A percentile compares a stretch with the other conserved stretches of the same genome.
These are phyloP conservation scores for Onthophagus sagittarius DNA, from an alignment of 2,888 invertebrate species.

Conservation along the genomic window DNA sequence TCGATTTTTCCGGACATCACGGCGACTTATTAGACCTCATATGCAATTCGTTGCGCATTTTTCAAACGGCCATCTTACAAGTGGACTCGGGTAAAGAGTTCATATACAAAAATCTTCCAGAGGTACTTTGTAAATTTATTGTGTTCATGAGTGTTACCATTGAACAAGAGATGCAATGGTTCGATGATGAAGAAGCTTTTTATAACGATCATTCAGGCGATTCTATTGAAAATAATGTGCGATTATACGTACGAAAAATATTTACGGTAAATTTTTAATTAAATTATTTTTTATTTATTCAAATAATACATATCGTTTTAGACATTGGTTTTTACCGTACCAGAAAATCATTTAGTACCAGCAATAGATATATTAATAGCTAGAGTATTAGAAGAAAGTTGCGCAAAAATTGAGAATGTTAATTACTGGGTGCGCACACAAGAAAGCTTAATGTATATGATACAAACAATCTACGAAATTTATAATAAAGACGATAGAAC, in stretches of 20 bases:
- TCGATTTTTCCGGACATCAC: constrained; percentile 13
- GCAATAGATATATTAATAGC: constrained; percentile 13
- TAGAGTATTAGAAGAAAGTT: constrained; percentile 15
- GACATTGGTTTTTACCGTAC: constrained; percentile 16
- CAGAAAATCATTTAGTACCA: constrained; percentile 14
- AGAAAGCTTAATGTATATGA: constrained; percentile 21
- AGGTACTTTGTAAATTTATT: constrained; percentile 26
- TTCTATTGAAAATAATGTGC: constrained; percentile 16
- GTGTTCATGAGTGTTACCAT: constrained; percentile 27
- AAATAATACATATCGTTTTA: constrained; percentile 3
- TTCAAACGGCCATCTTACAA: constrained; percentile 20
- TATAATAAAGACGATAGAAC: constrained; percentile 11
- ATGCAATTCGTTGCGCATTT: constrained; percentile 24
- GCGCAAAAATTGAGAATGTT: constrained; percentile 13
- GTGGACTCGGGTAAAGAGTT: constrained; percentile 17
- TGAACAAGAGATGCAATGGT: constrained; percentile 26
- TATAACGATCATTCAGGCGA: constrained; percentile 22
- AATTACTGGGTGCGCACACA: constrained; percentile 21
- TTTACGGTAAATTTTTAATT: constrained; percentile 18
- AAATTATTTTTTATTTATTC: background rate
- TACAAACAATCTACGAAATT: constrained; percentile 15
- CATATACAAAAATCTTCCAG: constrained; percentile 23
- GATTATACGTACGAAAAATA: constrained; percentile 19
- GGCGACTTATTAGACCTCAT: constrained; percentile 21
- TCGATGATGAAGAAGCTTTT: constrained; percentile 21